These are phyloP conservation scores for Sebastes diploproa DNA, from an alignment of 2,797 vertebrate species.

Conservation along the genomic window DNA sequence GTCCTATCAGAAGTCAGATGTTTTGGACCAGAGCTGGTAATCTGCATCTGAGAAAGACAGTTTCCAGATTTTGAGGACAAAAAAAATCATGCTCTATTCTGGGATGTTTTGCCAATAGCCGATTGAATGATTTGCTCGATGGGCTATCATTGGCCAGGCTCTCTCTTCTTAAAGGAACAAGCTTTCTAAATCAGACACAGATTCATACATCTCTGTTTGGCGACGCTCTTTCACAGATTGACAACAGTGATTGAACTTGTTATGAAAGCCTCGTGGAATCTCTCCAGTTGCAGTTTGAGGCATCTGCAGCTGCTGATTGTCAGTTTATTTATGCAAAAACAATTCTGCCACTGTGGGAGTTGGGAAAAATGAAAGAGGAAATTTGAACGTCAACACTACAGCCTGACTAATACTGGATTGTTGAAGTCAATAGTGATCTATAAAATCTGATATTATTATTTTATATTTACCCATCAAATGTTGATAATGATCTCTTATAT, in stretches of 20 bases:
- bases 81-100: not conserved
- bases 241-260: not conserved
- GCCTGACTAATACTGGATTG: not conserved
- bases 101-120: not conserved
- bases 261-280: not conserved
- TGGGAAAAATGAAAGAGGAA: not conserved
- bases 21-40: not conserved
- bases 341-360: not conserved
- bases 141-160: not conserved
- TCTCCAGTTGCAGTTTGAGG: not conserved
- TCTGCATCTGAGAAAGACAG: slow-evolving; percentile 10
- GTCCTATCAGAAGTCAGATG: slow-evolving; percentile 18
- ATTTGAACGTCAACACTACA: not conserved
- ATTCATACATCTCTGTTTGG: not conserved
- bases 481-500: not conserved
- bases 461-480: not conserved
- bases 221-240: not conserved
- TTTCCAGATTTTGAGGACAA: not conserved
- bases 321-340: not conserved
- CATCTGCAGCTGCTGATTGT: not conserved
- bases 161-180: not conserved
- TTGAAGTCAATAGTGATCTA: not conserved
- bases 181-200: not conserved
- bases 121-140: not conserved
- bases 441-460: not conserved